These are phyloP conservation scores for Varanus salvator DNA, from an alignment of 2,113 vertebrate genomes.

Conservation along the genomic window DNA sequence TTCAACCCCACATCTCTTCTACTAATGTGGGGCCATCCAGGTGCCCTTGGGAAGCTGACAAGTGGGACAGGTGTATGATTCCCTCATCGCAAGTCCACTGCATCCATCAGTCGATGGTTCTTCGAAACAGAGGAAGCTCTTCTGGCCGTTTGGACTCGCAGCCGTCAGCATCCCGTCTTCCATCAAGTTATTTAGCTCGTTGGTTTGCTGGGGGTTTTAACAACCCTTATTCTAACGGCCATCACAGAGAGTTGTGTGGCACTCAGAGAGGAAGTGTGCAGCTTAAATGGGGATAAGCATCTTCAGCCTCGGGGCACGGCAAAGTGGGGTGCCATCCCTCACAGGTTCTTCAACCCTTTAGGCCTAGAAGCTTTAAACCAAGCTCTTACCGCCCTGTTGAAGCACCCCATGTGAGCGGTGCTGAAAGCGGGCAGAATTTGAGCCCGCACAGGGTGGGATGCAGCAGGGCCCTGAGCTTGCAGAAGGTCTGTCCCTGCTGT, in stretches of 20 bases:
- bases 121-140: not conserved
- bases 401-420: no score
- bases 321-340: not conserved
- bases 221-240: not conserved
- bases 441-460: no score
- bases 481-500: not conserved
- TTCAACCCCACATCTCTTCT: no score
- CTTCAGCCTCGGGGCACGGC: no score
- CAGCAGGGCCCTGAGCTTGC: not conserved
- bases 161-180: not conserved
- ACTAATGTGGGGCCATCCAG: not conserved
- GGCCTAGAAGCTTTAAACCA: not conserved
- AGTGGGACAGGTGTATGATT: not conserved
- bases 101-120: not conserved
- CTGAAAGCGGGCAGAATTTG: not conserved
- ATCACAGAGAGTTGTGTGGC: not conserved
- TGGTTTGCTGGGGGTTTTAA: not conserved
- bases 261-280: no score
- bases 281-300: not conserved
- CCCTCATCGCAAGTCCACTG: not conserved
- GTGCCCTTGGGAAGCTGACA: not conserved
- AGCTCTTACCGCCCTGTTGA: not conserved
- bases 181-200: not conserved
- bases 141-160: not conserved
- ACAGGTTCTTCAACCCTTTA: not conserved